Evolutionary conservation across 2,888 invertebrate species (phyloP).

Genomic region (Cordylochernes scorpioides): DNA sequence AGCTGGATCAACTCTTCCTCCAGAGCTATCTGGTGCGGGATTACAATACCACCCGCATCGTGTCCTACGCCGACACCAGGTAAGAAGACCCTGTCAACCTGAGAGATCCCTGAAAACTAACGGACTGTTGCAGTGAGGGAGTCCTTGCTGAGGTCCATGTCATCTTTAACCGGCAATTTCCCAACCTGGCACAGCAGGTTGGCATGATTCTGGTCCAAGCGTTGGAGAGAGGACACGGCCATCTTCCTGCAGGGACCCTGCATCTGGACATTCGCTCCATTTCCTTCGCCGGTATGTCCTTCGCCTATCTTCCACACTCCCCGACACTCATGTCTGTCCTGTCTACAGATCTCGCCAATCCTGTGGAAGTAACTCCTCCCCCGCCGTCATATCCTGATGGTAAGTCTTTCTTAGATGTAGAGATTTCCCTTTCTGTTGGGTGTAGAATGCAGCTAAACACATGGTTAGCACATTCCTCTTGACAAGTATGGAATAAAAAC

Average conservation of each 20-base stretch:
- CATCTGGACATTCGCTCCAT: slow-evolving; percentile 12
- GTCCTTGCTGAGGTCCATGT: slow-evolving; percentile 8
- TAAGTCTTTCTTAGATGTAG: no score
- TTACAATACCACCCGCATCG: slow-evolving; percentile 8
- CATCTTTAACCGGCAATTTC: slow-evolving; percentile 5
- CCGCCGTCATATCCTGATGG: no score
- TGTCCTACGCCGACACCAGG: no score
- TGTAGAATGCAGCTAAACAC: no score
- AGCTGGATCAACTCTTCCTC: slow-evolving; percentile 11
- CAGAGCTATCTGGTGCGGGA: slow-evolving; percentile 9
- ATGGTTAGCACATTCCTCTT: no score
- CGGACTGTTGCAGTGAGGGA: slow-evolving; percentile 7
- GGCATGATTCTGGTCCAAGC: slow-evolving; percentile 10
- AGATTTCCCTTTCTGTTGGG: no score
- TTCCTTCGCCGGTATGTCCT: slow-evolving; percentile 9
- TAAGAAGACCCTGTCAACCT: no score
- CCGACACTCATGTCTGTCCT: no score
- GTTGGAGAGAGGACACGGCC: slow-evolving; percentile 11
- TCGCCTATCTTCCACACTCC: background rate
- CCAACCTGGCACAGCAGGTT: slow-evolving; percentile 9
- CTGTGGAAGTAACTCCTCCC: no score
- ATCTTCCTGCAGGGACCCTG: slow-evolving; percentile 10
- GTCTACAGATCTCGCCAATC: no score
- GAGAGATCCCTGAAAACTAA: no score
- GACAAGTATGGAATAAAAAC: no score